Conservation (phyloP, 2,113 vertebrate genomes). For the Oncorhynchus keta region DNA sequence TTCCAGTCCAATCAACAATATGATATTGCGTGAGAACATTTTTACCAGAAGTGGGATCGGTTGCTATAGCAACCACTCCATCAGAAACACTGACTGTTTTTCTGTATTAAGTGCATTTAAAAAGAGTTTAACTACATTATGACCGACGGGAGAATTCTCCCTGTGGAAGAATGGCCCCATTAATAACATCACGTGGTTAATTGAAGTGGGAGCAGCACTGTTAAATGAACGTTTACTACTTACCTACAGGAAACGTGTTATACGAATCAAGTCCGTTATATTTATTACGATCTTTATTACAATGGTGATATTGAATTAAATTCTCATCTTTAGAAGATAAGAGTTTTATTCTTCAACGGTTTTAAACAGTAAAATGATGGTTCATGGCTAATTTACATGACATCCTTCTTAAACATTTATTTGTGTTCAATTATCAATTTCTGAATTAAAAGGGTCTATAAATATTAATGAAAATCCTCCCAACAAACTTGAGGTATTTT, state of each 20-base stretch:
- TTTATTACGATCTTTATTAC: too few relatives aligned
- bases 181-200: conserved; percentile 6
- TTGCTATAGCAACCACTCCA: conserved; percentile 58
- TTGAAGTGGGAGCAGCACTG: conserved; percentile 14
- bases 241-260: too few relatives aligned
- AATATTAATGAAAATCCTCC: conserved; percentile 36
- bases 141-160: conserved; percentile 43
- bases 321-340: too few relatives aligned
- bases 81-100: conserved; percentile 34
- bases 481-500: conserved; percentile 43
- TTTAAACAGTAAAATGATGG: not conserved
- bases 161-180: conserved; percentile 16
- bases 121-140: conserved; percentile 52
- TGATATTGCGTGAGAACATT: conserved; percentile 1
- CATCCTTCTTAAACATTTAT: not conserved
- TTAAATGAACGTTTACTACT: not conserved
- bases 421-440: conserved; percentile 23
- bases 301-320: too few relatives aligned
- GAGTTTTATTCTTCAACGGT: not conserved
- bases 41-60: conserved; percentile 33
- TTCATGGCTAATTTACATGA: not conserved
- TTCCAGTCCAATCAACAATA: conserved; percentile 19
- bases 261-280: too few relatives aligned
- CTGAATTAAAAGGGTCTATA: conserved; percentile 17
- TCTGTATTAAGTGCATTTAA: conserved; percentile 46